phyloP scores from a whole-genome alignment of 2,888 invertebrate genomes.

The Formica aserva region DNA sequence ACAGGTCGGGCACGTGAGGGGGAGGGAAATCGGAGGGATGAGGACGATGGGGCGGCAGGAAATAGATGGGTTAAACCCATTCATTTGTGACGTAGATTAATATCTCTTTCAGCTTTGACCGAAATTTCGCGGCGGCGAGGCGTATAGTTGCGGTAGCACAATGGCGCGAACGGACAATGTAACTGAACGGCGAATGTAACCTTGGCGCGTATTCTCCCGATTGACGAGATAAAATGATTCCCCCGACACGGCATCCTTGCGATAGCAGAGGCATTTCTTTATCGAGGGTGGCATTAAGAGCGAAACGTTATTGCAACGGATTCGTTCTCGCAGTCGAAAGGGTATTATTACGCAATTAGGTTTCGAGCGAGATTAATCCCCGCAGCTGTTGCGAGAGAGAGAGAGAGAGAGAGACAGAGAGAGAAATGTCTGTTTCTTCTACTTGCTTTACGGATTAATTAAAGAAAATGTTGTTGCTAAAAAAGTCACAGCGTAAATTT shows the following conservation, averaged over 20 bases:
- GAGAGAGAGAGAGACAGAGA: neutral
- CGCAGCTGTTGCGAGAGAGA: neutral
- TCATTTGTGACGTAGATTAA: slow-evolving; percentile 35
- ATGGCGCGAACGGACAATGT: neutral
- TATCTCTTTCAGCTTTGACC: slow-evolving; percentile 18
- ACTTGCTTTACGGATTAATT: neutral
- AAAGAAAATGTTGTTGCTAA: neutral
- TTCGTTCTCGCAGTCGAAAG: neutral
- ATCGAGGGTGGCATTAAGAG: neutral
- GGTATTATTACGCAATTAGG: slow-evolving; percentile 18
- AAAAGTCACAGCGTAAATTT: neutral
- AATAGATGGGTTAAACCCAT: slow-evolving; percentile 27
- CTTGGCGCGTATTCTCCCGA: neutral
- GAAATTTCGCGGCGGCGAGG: slow-evolving; percentile 3
- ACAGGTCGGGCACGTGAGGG: slow-evolving; percentile 51
- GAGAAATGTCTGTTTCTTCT: neutral
- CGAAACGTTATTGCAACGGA: neutral
- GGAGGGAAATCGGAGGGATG: neutral
- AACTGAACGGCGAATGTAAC: neutral
- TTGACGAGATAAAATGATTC: neutral
- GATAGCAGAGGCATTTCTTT: neutral
- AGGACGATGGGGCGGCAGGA: neutral
- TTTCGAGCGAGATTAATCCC: slow-evolving; percentile 5
- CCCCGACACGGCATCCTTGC: neutral
- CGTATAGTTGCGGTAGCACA: slow-evolving; percentile 5